phyloP scores from a whole-genome alignment of 2,113 vertebrate genomes.

The Xyrauchen texanus region DNA sequence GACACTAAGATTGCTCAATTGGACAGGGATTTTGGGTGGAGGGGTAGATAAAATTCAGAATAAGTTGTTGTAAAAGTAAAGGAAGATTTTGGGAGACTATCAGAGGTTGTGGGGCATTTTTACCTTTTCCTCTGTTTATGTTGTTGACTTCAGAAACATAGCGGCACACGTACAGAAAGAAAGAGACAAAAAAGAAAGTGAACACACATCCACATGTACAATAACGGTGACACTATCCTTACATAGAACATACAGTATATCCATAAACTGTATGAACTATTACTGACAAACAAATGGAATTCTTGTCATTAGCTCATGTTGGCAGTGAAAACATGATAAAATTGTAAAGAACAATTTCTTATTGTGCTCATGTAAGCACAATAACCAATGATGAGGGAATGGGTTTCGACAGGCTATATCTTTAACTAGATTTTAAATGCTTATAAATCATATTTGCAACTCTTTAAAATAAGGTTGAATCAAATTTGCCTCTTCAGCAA shows the following conservation, averaged over 20 bases:
- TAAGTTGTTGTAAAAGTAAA: background rate
- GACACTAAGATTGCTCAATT: background rate
- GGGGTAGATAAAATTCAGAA: background rate
- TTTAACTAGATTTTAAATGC: no score
- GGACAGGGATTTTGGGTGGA: background rate
- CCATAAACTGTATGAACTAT: background rate
- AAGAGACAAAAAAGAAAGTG: conserved; percentile 73
- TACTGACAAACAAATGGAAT: background rate
- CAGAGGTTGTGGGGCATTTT: conserved; percentile 72
- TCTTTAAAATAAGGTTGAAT: no score
- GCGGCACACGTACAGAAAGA: conserved; percentile 78
- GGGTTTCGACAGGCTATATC: background rate
- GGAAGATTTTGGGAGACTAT: background rate
- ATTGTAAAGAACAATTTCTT: background rate
- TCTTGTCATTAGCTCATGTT: background rate
- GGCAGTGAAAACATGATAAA: conserved; percentile 9
- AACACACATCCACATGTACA: conserved; percentile 45
- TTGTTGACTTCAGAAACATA: conserved; percentile 87
- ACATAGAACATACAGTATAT: background rate
- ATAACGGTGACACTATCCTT: background rate
- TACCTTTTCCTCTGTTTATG: conserved; percentile 98
- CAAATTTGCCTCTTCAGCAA: no score
- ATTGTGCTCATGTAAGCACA: background rate
- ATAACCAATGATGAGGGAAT: background rate
- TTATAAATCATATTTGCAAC: no score